These are phyloP conservation scores for Bactericera cockerelli DNA, from an alignment of 1,140 invertebrate genomes.

Conservation along the genomic window DNA sequence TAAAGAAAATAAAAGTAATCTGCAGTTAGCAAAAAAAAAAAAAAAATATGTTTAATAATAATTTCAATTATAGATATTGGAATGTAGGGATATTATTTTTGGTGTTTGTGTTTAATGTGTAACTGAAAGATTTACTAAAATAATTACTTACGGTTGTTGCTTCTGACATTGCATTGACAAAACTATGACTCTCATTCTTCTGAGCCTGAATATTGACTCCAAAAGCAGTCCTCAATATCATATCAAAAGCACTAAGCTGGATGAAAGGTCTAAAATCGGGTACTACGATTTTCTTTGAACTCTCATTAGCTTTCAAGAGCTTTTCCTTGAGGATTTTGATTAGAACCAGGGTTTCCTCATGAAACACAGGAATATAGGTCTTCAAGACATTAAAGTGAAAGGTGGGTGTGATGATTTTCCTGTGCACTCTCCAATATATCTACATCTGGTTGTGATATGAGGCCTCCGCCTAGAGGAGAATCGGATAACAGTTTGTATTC, in stretches of 20 bases:
- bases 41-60: too few species aligned
- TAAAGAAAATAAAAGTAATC: too few species aligned
- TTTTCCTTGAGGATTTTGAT: background rate
- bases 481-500: background rate
- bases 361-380: background rate
- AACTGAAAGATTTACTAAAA: too few species aligned
- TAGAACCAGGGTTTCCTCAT: background rate
- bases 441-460: background rate
- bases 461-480: background rate
- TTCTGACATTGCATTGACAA: background rate
- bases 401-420: constrained; percentile 8
- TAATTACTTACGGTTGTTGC: background rate
- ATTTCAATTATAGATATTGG: too few species aligned
- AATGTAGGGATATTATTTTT: too few species aligned
- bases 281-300: background rate
- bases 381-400: constrained; percentile 4
- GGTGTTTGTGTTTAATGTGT: too few species aligned
- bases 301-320: too few species aligned
- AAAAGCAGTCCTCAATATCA: background rate
- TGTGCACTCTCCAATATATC: background rate
- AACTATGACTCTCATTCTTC: background rate
- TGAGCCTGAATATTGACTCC: background rate
- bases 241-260: background rate
- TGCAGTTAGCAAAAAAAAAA: too few species aligned
- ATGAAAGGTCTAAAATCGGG: background rate